Percentiles rank a stretch among this genome's conserved stretches.
These are phyloP conservation scores for Spodoptera litura DNA, from an alignment of 1,140 invertebrate species.

Conservation along the genomic window DNA sequence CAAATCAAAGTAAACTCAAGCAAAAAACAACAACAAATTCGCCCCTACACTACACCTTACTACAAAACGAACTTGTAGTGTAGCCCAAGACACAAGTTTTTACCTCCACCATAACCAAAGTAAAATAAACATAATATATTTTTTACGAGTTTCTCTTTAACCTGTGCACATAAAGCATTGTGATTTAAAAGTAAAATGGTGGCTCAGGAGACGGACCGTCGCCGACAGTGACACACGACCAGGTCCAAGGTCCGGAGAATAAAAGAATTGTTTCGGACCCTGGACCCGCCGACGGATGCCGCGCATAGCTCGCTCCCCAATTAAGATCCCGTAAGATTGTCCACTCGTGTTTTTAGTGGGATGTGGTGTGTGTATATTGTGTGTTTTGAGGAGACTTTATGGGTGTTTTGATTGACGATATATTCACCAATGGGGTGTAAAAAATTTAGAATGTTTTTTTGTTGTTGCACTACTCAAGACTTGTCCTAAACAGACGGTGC, in stretches of 20 bases:
- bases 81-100: neutral
- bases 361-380: neutral
- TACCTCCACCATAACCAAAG: neutral
- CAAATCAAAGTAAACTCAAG: neutral
- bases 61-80: neutral
- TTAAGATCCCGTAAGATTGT: slow-evolving; percentile 41
- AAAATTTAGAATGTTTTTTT: no score
- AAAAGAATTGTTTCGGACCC: slow-evolving; percentile 5
- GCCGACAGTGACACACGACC: slow-evolving; percentile 16
- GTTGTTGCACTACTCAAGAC: no score
- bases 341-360: slow-evolving; percentile 29
- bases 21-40: slow-evolving; percentile 5
- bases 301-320: slow-evolving; percentile 26
- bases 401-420: neutral
- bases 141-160: slow-evolving; percentile 6
- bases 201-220: neutral
- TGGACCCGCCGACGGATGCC: slow-evolving; percentile 12
- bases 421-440: no score
- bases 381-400: neutral
- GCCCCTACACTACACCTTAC: no score
- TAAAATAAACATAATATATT: slow-evolving; percentile 16
- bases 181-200: slow-evolving; percentile 37
- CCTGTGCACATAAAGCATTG: slow-evolving; percentile 16
- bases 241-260: slow-evolving; percentile 1
- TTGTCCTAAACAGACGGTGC: no score